A percentile compares a stretch with the other conserved stretches of the same genome.
These are phyloP conservation scores for Malurus cyaneus DNA, from an alignment of 2,113 vertebrate genomes.

Conservation along the genomic window DNA sequence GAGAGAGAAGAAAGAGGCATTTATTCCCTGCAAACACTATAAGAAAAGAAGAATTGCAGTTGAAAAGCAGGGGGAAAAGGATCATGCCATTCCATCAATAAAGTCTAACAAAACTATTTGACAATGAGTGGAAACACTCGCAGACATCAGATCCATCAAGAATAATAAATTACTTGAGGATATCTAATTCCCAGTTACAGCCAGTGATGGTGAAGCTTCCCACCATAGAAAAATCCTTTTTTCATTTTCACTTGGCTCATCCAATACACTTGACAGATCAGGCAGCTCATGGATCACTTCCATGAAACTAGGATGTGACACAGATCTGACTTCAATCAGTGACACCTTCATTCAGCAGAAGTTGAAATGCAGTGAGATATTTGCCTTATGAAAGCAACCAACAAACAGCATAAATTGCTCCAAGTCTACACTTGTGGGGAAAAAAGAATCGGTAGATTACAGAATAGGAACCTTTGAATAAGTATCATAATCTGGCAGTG, in stretches of 20 bases:
- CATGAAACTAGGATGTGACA: neutral
- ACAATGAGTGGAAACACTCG: neutral
- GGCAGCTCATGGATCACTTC: neutral
- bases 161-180: neutral
- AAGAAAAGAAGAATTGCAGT: neutral
- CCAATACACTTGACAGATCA: neutral
- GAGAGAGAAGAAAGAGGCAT: neutral
- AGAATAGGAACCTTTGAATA: neutral
- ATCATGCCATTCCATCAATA: neutral
- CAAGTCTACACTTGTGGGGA: no score
- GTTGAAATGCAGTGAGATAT: neutral
- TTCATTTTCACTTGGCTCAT: neutral
- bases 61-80: neutral
- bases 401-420: neutral
- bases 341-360: neutral
- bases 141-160: neutral
- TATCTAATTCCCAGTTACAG: neutral
- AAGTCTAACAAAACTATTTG: constrained; percentile 13
- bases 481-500: neutral
- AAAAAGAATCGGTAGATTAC: neutral
- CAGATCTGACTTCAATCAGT: neutral
- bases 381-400: neutral
- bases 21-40: neutral
- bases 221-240: neutral
- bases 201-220: neutral